Evolutionary conservation across 2,113 vertebrate genomes (phyloP), one percentile per base, ranked within the genome.

Genomic region (Fulmarus glacialis): DNA sequence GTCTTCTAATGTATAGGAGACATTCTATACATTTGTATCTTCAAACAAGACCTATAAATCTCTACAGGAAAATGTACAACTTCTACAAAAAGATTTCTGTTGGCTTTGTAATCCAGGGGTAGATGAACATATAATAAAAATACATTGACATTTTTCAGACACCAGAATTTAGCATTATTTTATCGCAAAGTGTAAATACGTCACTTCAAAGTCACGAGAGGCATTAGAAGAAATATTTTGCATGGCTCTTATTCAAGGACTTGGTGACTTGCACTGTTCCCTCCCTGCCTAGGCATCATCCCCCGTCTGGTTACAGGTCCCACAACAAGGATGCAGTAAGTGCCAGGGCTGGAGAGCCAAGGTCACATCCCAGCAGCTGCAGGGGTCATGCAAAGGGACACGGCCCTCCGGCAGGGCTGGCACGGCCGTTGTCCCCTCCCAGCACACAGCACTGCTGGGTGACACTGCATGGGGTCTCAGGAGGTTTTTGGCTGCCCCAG

Each of bases 181-280:
- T 88, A 55, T 86, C 14, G 1, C 9, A 3, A 81, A 82, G 32
- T 58, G 59, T 43, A 89, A 95, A 75, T 29, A 77, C 4, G 15
- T 74, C 75, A 45, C 68, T 89, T 87, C 59, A 43, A 64, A 84
- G 58, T 85, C 64, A 77, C 1, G 10, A 52, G 20, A 94, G 32
- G 62, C 52, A 56, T 78, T 48, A 52, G 67, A 60, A 81, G 64
- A 96, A 97, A 85, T 91, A 53, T 67, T 94, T 90, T 73, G 42
- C 55, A 47, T 36, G 87, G 79, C 71, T 93, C 50, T 71, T 58
- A 59, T n/a, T 93, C 53, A 89, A 96, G 79, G 66, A 30, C 72
- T 78, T 68, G 50, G 71, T 86, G 88, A 56, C 53, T 89, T 89
- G 42, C 45, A 42, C 50, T 70, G 32, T 89, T 32, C 32, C 12